These are phyloP conservation scores for Excalfactoria chinensis DNA, from an alignment of 2,113 vertebrate species.

Conservation along the genomic window DNA sequence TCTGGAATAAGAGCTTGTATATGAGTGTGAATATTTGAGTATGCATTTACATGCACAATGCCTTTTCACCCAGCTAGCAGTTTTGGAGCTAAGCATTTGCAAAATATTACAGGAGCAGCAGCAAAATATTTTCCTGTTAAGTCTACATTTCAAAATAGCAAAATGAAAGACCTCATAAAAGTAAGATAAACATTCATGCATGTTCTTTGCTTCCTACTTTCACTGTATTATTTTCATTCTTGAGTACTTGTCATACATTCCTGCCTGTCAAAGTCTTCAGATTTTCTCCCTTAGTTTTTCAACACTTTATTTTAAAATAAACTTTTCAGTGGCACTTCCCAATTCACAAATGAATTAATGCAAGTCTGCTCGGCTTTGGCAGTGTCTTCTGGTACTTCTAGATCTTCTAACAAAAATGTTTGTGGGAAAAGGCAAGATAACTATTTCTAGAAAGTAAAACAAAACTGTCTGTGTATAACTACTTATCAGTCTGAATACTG, in stretches of 20 bases:
- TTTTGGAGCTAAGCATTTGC: background rate
- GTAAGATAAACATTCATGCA: background rate
- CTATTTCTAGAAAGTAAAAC: background rate
- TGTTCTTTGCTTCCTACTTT: background rate
- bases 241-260: background rate
- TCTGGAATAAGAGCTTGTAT: background rate
- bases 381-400: background rate
- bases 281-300: constrained; percentile 1
- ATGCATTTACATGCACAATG: background rate
- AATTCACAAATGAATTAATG: background rate
- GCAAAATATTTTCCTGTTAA: background rate
- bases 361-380: background rate
- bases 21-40: no score
- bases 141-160: background rate
- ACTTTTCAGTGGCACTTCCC: background rate
- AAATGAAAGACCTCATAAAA: background rate
- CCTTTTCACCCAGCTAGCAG: background rate
- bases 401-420: background rate
- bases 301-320: background rate
- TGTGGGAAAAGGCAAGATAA: background rate
- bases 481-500: background rate
- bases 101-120: background rate
- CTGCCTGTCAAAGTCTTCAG: background rate
- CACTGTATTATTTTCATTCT: background rate
- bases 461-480: background rate